These are phyloP conservation scores for Galeruca laticollis DNA, from an alignment of 2,888 invertebrate species.

Conservation along the genomic window DNA sequence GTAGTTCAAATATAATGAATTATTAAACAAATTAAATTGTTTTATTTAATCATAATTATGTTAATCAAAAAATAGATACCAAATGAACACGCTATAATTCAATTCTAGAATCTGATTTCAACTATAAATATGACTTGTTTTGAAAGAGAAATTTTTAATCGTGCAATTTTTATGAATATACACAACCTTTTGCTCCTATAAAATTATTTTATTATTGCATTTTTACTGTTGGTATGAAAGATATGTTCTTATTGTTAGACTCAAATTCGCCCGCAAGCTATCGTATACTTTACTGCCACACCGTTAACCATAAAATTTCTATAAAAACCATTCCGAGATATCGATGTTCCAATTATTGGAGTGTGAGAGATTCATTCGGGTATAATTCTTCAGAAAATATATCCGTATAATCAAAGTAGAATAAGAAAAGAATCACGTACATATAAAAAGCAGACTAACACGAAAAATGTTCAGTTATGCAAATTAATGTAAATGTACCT, in stretches of 20 bases:
- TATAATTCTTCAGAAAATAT: neutral
- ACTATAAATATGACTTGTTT: no score
- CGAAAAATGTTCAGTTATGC: neutral
- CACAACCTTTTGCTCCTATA: no score
- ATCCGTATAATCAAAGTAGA: neutral
- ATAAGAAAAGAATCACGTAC: neutral
- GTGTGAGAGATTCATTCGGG: neutral
- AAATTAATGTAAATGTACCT: neutral
- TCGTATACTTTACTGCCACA: neutral
- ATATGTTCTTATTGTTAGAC: neutral
- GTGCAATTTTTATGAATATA: no score
- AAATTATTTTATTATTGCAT: neutral
- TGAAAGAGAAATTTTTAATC: no score
- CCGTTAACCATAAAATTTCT: slow-evolving; percentile 1
- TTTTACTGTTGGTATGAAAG: neutral
- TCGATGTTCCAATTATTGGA: neutral
- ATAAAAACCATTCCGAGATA: neutral
- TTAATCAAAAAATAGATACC: no score
- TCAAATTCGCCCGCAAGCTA: neutral
- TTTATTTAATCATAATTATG: no score
- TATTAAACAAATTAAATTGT: no score
- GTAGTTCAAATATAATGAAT: no score
- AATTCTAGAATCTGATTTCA: no score
- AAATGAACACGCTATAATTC: no score
- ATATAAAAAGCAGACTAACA: neutral